Percentiles rank a stretch among this genome's conserved stretches.
phyloP scores from a whole-genome alignment of 2,888 invertebrate species.

The Drosophila peninsularis region DNA sequence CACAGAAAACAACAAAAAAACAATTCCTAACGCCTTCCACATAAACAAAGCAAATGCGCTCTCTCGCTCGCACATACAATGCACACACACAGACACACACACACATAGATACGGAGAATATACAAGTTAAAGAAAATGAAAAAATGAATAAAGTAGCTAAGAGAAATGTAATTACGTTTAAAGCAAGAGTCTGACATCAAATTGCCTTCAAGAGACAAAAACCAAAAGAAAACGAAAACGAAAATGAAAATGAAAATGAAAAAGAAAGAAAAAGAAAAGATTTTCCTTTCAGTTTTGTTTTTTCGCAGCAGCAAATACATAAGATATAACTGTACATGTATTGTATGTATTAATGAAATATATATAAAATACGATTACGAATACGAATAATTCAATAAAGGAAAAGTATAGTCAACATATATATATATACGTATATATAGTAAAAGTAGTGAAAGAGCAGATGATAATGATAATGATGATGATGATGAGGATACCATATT shows the following conservation, averaged over 20 bases:
- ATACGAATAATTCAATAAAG: constrained; percentile 20
- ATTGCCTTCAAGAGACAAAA: constrained; percentile 79
- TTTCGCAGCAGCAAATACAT: constrained; percentile 35
- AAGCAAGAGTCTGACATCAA: constrained; percentile 84
- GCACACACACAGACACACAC: constrained; percentile 9
- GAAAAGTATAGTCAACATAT: constrained; percentile 17
- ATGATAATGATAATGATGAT: constrained; percentile 17
- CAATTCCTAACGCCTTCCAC: constrained; percentile 10
- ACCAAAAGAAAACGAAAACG: neutral
- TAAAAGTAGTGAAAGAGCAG: constrained; percentile 16
- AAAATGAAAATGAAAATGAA: neutral
- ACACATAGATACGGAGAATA: constrained; percentile 2
- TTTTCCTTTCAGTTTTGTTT: constrained; percentile 51
- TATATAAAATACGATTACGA: constrained; percentile 19
- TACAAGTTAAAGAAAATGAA: constrained; percentile 12
- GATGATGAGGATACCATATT: constrained; percentile 57
- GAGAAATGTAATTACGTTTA: constrained; percentile 44
- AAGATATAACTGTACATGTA: constrained; percentile 32
- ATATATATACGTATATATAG: constrained; percentile 6
- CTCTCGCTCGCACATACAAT: constrained; percentile 18
- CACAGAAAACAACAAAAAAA: neutral
- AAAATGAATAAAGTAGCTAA: constrained; percentile 41
- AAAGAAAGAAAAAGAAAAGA: constrained; percentile 11
- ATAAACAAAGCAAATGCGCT: constrained; percentile 20
- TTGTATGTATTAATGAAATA: constrained; percentile 28